Conservation (phyloP, 2,888 invertebrate genomes). For the Amphipoea oculea region DNA sequence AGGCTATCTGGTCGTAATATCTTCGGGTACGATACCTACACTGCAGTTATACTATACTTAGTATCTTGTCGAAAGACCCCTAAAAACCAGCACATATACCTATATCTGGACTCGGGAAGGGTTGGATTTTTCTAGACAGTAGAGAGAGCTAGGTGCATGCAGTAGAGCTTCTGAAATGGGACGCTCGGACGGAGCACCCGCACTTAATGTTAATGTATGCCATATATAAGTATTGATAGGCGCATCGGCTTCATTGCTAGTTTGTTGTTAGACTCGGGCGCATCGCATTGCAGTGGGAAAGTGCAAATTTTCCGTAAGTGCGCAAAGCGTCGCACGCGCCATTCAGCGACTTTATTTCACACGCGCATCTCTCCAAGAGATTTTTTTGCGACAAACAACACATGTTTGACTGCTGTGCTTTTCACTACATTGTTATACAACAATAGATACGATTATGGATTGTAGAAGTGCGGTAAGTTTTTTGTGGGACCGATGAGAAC, state of each 20-base stretch:
- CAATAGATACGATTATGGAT: conserved; percentile 83
- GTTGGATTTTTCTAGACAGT: conserved; percentile 52
- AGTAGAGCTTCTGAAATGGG: conserved; percentile 50
- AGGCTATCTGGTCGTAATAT: neutral
- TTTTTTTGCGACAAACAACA: conserved; percentile 69
- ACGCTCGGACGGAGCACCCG: conserved; percentile 65
- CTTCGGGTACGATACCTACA: neutral
- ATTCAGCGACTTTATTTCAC: conserved; percentile 71
- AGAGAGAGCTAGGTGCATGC: conserved; percentile 55
- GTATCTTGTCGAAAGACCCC: neutral
- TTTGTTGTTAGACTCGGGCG: conserved; percentile 74
- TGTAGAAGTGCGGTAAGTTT: conserved; percentile 84
- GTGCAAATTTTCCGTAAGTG: conserved; percentile 75
- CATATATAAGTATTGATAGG: conserved; percentile 87
- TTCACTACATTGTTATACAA: conserved; percentile 83
- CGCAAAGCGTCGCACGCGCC: conserved; percentile 61
- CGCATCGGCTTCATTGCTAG: conserved; percentile 83
- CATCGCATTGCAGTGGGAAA: conserved; percentile 79
- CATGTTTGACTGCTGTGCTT: conserved; percentile 78
- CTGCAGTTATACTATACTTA: neutral
- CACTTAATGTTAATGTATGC: conserved; percentile 73
- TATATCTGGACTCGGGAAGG: neutral
- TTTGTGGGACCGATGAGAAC: conserved; percentile 69
- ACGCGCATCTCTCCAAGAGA: conserved; percentile 72
- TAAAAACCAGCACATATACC: neutral